Conservation (phyloP, 2,797 vertebrate genomes). For the Delichon dasypus region DNA sequence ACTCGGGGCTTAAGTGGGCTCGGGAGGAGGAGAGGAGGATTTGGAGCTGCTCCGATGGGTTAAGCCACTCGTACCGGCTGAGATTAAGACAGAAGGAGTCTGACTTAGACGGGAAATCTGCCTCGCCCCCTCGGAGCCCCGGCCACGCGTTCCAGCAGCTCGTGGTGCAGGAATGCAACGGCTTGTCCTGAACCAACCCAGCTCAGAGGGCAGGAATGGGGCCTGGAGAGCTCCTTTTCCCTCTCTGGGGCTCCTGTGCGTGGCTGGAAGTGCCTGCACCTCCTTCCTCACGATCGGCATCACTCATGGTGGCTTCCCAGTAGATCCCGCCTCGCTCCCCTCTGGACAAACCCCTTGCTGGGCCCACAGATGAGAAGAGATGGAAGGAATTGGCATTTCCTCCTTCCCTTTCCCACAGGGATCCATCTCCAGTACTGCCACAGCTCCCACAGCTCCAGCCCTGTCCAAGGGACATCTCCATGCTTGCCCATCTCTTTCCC, state of each 20-base stretch:
- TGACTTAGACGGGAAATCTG: constrained; percentile 19
- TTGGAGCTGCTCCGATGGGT: constrained; percentile 41
- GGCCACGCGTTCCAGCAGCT: not conserved
- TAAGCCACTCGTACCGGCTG: constrained; percentile 45
- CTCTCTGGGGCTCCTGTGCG: not conserved
- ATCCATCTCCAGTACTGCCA: not conserved
- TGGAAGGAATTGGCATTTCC: not conserved
- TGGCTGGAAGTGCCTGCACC: not conserved
- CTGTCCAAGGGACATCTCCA: not conserved
- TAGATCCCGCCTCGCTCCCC: not conserved
- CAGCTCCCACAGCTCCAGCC: not conserved
- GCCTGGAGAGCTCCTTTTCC: not conserved
- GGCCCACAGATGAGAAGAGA: not conserved
- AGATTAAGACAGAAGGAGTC: constrained; percentile 28
- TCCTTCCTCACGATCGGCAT: not conserved
- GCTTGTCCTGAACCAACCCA: not conserved
- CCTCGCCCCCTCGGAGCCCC: not conserved
- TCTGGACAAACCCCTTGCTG: not conserved
- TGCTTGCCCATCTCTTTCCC: not conserved
- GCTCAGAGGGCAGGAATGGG: not conserved
- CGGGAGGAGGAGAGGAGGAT: constrained; percentile 34
- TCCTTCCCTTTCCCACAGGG: not conserved
- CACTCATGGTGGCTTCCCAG: accelerated
- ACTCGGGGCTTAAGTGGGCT: constrained; percentile 9
- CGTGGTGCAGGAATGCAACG: accelerated